Base-by-base conservation (phyloP, 53 echinoderm and acorn worm species). In the Crossaster papposus region DNA sequence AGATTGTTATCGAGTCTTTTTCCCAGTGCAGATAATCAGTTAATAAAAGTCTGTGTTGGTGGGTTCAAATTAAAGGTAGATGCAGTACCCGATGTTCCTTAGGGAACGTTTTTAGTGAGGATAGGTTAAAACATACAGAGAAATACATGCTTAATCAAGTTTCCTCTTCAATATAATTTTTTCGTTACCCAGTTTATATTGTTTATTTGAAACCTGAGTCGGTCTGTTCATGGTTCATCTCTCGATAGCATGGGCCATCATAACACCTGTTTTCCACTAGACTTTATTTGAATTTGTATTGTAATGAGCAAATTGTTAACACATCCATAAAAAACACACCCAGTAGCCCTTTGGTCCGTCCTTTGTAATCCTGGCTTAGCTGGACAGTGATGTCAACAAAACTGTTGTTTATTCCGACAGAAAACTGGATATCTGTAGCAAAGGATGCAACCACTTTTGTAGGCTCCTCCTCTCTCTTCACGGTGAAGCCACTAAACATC, bases 331-430 rank as follows among this genome's bases (percentile, higher is more conserved):
- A 15, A 58, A 58, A 58, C 58, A 29, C 72, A 84, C 84, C 84
- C 18, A 84, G 17, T 31, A 84, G 22, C 31, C 84, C 84, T 53
- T 84, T 84, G 36, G 84, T 84, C 11, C 5, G 50, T 14, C 72
- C 72, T 51, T 30, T 31, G 72, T 84, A 73, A 0, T 54, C 11
- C 18, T 84, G 51, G 33, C 72, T 71, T 8, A 84, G 22, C 52
- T 54, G 73, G 72, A 84, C 22, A 0, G 84, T 84, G 84, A 84
- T 72, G 52, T 84, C 84, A 52, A 31, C 30, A 54, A 84, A 10
- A 52, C 72, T 84, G 72, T 84, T 54, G 72, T 84, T 84, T 30
- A 84, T 20, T 9, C 72, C 84, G 30, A 84, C 84, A 20, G 84
- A 0, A 84, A 84, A 84, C 72, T 72, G 72, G 9, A 83, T 38